phyloP scores from a whole-genome alignment of 1,140 invertebrate genomes.

The Papilio aristodemus region DNA sequence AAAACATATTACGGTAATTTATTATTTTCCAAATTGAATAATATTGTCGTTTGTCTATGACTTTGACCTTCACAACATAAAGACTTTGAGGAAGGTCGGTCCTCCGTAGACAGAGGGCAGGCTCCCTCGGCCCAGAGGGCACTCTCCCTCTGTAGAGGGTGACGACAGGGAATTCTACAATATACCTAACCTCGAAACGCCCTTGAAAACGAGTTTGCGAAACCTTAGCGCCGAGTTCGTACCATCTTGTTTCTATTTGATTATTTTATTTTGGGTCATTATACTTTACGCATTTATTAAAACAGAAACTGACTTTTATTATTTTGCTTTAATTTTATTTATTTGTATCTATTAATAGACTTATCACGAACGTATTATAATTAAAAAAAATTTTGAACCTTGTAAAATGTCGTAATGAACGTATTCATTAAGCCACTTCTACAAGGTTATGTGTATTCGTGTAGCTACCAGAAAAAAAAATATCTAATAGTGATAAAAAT shows the following conservation, averaged over 20 bases:
- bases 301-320: too few species aligned
- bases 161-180: conserved; percentile 63
- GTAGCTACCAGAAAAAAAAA: neutral
- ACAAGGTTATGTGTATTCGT: too few species aligned
- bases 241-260: conserved; percentile 16
- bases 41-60: conserved; percentile 43
- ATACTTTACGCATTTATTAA: conserved; percentile 25
- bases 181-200: conserved; percentile 68
- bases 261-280: conserved; percentile 13
- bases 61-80: conserved; percentile 54
- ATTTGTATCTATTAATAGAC: neutral
- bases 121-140: conserved; percentile 40
- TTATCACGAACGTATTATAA: neutral
- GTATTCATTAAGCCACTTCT: too few species aligned
- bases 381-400: too few species aligned
- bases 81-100: conserved; percentile 65
- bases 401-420: too few species aligned
- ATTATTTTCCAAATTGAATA: neutral
- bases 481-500: neutral
- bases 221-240: conserved; percentile 37
- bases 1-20: too few species aligned
- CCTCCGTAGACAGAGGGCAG: conserved; percentile 45
- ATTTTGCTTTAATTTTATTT: neutral
- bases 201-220: conserved; percentile 57
- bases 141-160: conserved; percentile 43